phyloP scores from a whole-genome alignment of 1,140 invertebrate species.

The Drosophila prosaltans region DNA sequence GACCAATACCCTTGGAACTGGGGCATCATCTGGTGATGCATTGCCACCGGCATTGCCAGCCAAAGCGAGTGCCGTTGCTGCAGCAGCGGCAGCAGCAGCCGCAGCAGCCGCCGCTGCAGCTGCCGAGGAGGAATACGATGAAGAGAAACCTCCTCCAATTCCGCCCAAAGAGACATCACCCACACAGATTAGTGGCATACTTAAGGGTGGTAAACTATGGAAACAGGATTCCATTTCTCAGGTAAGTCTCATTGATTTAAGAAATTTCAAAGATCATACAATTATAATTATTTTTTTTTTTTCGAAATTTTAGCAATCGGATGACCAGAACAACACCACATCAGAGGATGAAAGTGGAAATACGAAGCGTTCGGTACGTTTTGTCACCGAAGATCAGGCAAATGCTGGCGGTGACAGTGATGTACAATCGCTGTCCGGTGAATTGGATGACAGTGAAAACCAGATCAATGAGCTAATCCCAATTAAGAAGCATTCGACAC shows the following conservation, averaged over 20 bases:
- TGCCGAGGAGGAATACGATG: conserved; percentile 25
- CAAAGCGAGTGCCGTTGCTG: conserved; percentile 58
- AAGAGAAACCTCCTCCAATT: conserved; percentile 70
- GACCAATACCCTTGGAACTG: conserved; percentile 8
- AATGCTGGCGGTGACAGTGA: conserved; percentile 67
- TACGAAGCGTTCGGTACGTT: conserved; percentile 80
- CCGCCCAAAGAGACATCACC: conserved; percentile 80
- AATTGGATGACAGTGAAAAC: conserved; percentile 74
- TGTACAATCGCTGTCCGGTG: conserved; percentile 56
- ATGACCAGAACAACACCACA: conserved; percentile 80
- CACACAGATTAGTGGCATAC: conserved; percentile 85
- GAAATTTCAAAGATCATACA: not conserved
- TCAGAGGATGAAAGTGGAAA: conserved; percentile 74
- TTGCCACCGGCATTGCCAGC: conserved; percentile 69
- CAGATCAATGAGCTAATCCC: conserved; percentile 81
- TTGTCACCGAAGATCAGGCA: conserved; percentile 67
- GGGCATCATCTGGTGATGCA: conserved; percentile 27
- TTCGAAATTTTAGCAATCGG: conserved; percentile 56
- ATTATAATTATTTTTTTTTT: too few species aligned
- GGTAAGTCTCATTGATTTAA: conserved; percentile 34
- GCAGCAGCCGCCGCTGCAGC: conserved; percentile 14
- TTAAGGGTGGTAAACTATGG: conserved; percentile 87
- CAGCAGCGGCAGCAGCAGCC: conserved; percentile 29
- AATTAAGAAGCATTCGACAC: conserved; percentile 81
- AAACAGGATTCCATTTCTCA: conserved; percentile 84